Conservation (phyloP, 2,888 invertebrate genomes). For the Trachelus stipa region DNA sequence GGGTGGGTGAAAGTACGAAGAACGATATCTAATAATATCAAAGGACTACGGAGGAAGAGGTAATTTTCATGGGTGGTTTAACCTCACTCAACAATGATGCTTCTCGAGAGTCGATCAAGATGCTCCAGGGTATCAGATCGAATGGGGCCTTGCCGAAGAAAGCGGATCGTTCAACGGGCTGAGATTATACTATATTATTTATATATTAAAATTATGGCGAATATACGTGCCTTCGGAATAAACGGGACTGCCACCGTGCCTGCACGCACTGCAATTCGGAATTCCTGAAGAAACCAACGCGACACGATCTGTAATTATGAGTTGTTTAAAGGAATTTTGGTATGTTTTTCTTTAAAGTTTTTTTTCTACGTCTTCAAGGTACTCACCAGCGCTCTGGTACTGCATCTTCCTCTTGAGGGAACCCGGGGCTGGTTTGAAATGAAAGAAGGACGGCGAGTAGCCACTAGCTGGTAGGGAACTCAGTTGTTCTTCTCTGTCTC, state of each 20-base stretch:
- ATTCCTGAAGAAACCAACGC: slow-evolving; percentile 70
- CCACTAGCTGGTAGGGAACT: slow-evolving; percentile 85
- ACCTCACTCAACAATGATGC: not conserved
- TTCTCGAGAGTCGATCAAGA: not conserved
- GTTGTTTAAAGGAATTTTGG: not conserved
- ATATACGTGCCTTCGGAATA: slow-evolving; percentile 55
- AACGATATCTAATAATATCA: not conserved
- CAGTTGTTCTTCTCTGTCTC: slow-evolving; percentile 85
- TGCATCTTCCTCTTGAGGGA: slow-evolving; percentile 75
- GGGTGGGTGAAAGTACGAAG: slow-evolving; percentile 7
- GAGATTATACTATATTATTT: not conserved
- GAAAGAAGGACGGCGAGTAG: slow-evolving; percentile 92
- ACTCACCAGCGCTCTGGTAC: slow-evolving; percentile 60
- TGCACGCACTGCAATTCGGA: slow-evolving; percentile 59
- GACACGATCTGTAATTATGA: slow-evolving; percentile 72
- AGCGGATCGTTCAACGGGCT: not conserved
- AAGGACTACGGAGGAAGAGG: not conserved
- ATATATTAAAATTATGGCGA: not conserved
- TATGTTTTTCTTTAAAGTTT: not conserved
- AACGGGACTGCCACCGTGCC: slow-evolving; percentile 58
- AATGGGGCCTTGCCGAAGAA: not conserved
- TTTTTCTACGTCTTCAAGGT: not conserved
- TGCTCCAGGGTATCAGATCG: not conserved
- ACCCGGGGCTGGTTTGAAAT: slow-evolving; percentile 89
- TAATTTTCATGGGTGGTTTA: not conserved